phyloP scores from a whole-genome alignment of 2,797 vertebrate species.

The Oreochromis grahami region DNA sequence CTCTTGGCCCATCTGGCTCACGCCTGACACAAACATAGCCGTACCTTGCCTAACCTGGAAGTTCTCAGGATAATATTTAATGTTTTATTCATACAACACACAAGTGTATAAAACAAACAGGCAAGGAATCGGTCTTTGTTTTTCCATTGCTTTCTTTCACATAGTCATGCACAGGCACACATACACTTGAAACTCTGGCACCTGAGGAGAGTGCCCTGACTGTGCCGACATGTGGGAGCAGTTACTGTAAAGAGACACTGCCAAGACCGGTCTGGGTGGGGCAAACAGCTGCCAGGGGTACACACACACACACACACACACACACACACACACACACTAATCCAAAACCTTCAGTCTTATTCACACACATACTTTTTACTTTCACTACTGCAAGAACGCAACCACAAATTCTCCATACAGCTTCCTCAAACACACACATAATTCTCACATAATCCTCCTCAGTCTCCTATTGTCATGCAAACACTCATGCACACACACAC shows the following conservation, averaged over 20 bases:
- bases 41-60: not conserved
- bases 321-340: not conserved
- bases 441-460: constrained; percentile 41
- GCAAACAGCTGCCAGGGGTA: constrained; percentile 41
- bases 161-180: not conserved
- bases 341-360: constrained; percentile 11
- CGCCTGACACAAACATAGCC: not conserved
- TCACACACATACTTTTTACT: constrained; percentile 23
- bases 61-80: not conserved
- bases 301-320: not conserved
- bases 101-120: not conserved
- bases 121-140: not conserved
- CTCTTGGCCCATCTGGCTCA: not conserved
- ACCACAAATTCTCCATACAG: constrained; percentile 17
- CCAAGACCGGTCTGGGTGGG: constrained; percentile 50
- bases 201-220: constrained; percentile 27
- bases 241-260: constrained; percentile 53
- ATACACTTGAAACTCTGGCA: constrained; percentile 32
- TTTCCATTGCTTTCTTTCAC: not conserved
- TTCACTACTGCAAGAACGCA: constrained; percentile 20
- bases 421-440: constrained; percentile 1
- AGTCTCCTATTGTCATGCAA: constrained; percentile 19
- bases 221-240: constrained; percentile 61
- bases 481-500: not conserved
- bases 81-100: not conserved